A percentile compares a stretch with the other conserved stretches of the same genome.
These are phyloP conservation scores for Poeciliopsis infans DNA, from an alignment of 2,797 vertebrate species.

Conservation along the genomic window DNA sequence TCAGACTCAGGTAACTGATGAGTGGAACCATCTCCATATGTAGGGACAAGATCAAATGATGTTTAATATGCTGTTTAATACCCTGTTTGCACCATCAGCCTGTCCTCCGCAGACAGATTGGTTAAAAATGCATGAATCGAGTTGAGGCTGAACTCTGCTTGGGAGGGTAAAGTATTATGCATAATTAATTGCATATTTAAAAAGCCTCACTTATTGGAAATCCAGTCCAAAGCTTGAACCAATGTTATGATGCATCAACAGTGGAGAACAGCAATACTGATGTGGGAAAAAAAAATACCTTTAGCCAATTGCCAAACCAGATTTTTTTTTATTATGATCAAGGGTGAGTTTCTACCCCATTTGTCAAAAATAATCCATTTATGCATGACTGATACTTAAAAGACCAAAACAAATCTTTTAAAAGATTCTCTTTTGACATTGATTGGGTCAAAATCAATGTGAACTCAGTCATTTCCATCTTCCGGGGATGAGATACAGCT, in stretches of 20 bases:
- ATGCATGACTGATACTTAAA: background rate
- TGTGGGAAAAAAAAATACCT: background rate
- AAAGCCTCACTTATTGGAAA: background rate
- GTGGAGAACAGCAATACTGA: background rate
- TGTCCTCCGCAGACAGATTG: conserved; percentile 18
- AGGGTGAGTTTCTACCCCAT: background rate
- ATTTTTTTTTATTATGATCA: background rate
- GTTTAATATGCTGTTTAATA: conserved; percentile 52
- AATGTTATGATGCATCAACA: background rate
- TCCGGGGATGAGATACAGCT: background rate
- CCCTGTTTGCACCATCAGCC: conserved; percentile 32
- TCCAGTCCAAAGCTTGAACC: background rate
- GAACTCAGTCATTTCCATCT: background rate
- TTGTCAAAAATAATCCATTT: background rate
- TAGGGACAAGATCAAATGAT: conserved; percentile 48
- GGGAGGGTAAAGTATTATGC: conserved; percentile 12
- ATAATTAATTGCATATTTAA: conserved; percentile 9
- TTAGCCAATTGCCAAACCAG: background rate
- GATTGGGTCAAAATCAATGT: background rate
- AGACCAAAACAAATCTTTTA: background rate
- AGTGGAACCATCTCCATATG: conserved; percentile 51
- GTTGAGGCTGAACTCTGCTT: conserved; percentile 27
- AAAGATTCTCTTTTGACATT: background rate
- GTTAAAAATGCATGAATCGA: conserved; percentile 34
- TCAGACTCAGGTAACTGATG: conserved; percentile 23